Base-by-base conservation (phyloP, 2,888 invertebrate species). In the Apamea monoglypha region DNA sequence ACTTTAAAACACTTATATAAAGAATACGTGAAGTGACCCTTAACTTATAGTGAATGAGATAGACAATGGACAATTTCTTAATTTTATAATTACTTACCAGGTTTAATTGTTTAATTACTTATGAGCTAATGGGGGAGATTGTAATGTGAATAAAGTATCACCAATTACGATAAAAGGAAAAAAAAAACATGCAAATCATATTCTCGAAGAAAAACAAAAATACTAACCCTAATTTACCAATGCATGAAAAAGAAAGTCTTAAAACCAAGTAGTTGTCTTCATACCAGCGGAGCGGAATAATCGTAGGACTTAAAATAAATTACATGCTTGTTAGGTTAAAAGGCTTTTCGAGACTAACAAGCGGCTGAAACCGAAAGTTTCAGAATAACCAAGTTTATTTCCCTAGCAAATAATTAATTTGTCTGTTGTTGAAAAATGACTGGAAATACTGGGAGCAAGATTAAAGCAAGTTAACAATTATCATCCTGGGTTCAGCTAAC, bases 281-380 rank as follows among this genome's bases (percentile, higher is more conserved):
- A 70, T 78, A 69, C 29, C 76, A 80, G 74, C 78, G 14, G 59
- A 77, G 74, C 59, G 63, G 69, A 83, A 84, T 83, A 86, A 89
- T 81, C 69, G 69, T 32, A 63, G 32, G 66, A 71, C 79, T 80
- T 79, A 69, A 87, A 80, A 87, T 84, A 79, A 89, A 87, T 89
- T 84, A 89, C 77, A 80, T 80, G 81, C 81, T 82, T 83, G 82
- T 86, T 79, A 76, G 75, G 80, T 74, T 76, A 81, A 82, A 56
- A 86, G 80, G 59, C 75, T 81, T 71, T 76, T 25, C 14, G 29
- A 44, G 70, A 73, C 69, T 76, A 71, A 79, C 72, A 81, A 71
- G 56, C 78, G 53, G 63, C 63, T 81, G 70, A 79, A 84, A 81
- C 21, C 10, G 66, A 84, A 87, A 86, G 78, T 88, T 86, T 88